A percentile compares a stretch with the other conserved stretches of the same genome.
These are phyloP conservation scores for Tuberolachnus salignus DNA, from an alignment of 2,888 invertebrate genomes.

Conservation along the genomic window DNA sequence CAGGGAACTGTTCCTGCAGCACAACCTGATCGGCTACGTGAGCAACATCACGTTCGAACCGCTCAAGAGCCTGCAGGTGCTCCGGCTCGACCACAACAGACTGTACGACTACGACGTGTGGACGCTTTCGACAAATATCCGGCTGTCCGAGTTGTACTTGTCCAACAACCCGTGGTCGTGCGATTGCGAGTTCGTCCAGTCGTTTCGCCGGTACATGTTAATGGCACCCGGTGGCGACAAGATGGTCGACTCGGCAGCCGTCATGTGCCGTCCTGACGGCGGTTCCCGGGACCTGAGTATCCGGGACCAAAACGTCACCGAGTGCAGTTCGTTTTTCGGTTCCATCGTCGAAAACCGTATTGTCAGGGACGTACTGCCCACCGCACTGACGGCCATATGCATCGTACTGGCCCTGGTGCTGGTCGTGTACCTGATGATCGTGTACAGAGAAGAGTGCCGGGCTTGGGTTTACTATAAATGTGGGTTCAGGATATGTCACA, in stretches of 20 bases:
- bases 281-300: slow-evolving; percentile 67
- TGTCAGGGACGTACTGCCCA: slow-evolving; percentile 81
- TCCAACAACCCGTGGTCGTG: slow-evolving; percentile 89
- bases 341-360: slow-evolving; percentile 61
- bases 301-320: slow-evolving; percentile 76
- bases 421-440: slow-evolving; percentile 63
- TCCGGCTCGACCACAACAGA: slow-evolving; percentile 83
- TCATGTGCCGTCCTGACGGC: slow-evolving; percentile 67
- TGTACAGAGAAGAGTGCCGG: slow-evolving; percentile 79
- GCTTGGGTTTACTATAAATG: slow-evolving; percentile 88
- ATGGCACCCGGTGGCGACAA: slow-evolving; percentile 77
- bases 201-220: slow-evolving; percentile 81
- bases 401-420: slow-evolving; percentile 71
- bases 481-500: slow-evolving; percentile 84
- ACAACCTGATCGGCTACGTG: slow-evolving; percentile 81
- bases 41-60: slow-evolving; percentile 84
- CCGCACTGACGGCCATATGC: slow-evolving; percentile 78
- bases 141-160: slow-evolving; percentile 83
- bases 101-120: slow-evolving; percentile 83
- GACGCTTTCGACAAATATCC: slow-evolving; percentile 82
- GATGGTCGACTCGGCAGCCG: slow-evolving; percentile 77
- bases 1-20: slow-evolving; percentile 84
- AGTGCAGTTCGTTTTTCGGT: slow-evolving; percentile 67
- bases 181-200: slow-evolving; percentile 82
- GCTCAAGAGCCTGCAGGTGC: slow-evolving; percentile 80